Percentiles rank a stretch among this genome's conserved stretches.
These are phyloP conservation scores for Drosophila macrospina DNA, from an alignment of 2,888 invertebrate species.

Conservation along the genomic window DNA sequence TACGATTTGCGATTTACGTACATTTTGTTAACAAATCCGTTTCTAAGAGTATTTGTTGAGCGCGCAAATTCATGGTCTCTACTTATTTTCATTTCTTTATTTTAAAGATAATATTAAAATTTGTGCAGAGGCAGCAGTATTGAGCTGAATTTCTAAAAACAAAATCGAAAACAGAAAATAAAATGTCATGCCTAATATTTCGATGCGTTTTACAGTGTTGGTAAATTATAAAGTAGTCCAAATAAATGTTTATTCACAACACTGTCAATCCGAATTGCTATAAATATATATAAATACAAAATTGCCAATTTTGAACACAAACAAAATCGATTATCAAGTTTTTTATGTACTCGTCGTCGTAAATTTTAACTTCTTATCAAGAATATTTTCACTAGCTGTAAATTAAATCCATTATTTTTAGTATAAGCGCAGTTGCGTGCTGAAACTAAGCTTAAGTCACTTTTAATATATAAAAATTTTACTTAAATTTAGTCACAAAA, in stretches of 20 bases:
- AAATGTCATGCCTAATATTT: conserved; percentile 51
- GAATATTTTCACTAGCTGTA: conserved; percentile 45
- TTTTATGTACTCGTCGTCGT: conserved; percentile 84
- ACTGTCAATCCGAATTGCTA: conserved; percentile 41
- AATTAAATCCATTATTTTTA: conserved; percentile 35
- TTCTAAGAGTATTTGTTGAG: conserved; percentile 59
- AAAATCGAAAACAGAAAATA: conserved; percentile 24
- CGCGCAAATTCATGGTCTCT: conserved; percentile 45
- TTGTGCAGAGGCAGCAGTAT: conserved; percentile 68
- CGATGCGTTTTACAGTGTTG: conserved; percentile 72
- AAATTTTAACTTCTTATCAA: conserved; percentile 65
- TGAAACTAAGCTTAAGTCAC: conserved; percentile 54
- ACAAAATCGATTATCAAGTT: conserved; percentile 62
- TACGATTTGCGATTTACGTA: conserved; percentile 15
- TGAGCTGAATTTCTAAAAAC: conserved; percentile 48
- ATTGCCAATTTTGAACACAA: conserved; percentile 34
- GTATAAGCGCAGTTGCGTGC: conserved; percentile 32
- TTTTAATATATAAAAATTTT: conserved; percentile 32
- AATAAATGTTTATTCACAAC: conserved; percentile 30
- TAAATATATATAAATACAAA: conserved; percentile 21
- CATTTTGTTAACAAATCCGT: conserved; percentile 55
- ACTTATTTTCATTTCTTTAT: conserved; percentile 54
- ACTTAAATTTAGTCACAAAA: conserved; percentile 32
- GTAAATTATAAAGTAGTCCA: conserved; percentile 60
- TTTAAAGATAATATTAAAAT: conserved; percentile 52